Evolutionary conservation across 2,113 vertebrate genomes (phyloP).

Genomic region (Numida meleagris): DNA sequence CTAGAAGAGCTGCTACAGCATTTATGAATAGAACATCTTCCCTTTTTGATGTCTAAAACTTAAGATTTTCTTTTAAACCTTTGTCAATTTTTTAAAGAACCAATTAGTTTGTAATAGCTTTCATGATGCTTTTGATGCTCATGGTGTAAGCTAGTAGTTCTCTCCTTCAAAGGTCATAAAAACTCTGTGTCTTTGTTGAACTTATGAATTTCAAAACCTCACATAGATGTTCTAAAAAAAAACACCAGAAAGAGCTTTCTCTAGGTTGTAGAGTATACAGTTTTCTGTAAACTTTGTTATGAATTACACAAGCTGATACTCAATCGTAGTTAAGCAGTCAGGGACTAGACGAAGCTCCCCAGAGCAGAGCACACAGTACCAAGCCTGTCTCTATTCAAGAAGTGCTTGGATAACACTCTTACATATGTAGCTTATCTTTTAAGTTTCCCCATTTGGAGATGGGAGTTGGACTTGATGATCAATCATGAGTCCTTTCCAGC

Average conservation of each 20-base stretch:
- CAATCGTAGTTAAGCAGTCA: not conserved
- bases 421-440: not conserved
- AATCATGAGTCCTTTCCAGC: too few relatives aligned
- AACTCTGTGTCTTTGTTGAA: not conserved
- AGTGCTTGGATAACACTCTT: not conserved
- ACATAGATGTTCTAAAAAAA: not conserved
- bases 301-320: not conserved
- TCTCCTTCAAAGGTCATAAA: not conserved
- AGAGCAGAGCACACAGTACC: not conserved
- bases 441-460: not conserved
- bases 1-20: not conserved
- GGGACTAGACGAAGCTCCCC: not conserved
- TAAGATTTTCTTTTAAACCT: not conserved
- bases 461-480: not conserved
- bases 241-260: not conserved
- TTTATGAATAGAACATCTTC: not conserved
- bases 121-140: not conserved
- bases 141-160: not conserved
- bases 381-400: not conserved
- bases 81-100: not conserved
- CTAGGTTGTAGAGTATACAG: not conserved
- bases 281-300: not conserved
- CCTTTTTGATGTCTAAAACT: not conserved
- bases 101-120: not conserved
- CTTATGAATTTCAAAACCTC: not conserved